phyloP scores from a whole-genome alignment of 2,797 vertebrate species.

The Muscicapa comitata region DNA sequence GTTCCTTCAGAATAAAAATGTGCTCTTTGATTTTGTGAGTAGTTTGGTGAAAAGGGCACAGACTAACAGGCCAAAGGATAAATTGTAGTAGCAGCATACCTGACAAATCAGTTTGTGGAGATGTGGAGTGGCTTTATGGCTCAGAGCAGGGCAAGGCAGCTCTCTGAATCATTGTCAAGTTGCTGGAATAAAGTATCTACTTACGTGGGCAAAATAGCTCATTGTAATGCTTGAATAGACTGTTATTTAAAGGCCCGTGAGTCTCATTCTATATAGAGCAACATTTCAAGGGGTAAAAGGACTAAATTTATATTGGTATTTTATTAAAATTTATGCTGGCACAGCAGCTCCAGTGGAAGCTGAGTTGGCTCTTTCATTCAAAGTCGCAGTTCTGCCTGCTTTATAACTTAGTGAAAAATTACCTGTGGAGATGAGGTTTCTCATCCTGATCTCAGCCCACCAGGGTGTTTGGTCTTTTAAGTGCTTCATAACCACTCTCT shows the following conservation, averaged over 20 bases:
- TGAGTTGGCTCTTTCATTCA: conserved; percentile 44
- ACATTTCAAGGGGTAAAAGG: conserved; percentile 37
- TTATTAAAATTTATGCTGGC: conserved; percentile 44
- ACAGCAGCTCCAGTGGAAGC: conserved; percentile 10
- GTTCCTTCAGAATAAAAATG: not conserved
- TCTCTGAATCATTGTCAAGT: not conserved
- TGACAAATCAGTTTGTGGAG: not conserved
- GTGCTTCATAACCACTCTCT: not conserved
- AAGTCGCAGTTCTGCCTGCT: not conserved
- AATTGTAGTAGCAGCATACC: not conserved
- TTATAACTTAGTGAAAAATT: conserved; percentile 11
- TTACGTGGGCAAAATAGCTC: not conserved
- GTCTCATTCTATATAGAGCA: not conserved
- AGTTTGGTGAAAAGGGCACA: not conserved
- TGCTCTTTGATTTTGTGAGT: not conserved
- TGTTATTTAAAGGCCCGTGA: conserved; percentile 24
- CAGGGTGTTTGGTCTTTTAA: not conserved
- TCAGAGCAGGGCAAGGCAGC: not conserved
- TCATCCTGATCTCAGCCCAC: not conserved
- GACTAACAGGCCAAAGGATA: not conserved
- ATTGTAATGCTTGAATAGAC: not conserved
- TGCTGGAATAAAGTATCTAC: not conserved
- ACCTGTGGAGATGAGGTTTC: not conserved
- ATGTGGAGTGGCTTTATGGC: not conserved
- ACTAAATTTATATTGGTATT: conserved; percentile 15